Evolutionary conservation across 2,797 vertebrate species (phyloP), one percentile per base, ranked within the genome.

Genomic region (Micrastur ruficollis): DNA sequence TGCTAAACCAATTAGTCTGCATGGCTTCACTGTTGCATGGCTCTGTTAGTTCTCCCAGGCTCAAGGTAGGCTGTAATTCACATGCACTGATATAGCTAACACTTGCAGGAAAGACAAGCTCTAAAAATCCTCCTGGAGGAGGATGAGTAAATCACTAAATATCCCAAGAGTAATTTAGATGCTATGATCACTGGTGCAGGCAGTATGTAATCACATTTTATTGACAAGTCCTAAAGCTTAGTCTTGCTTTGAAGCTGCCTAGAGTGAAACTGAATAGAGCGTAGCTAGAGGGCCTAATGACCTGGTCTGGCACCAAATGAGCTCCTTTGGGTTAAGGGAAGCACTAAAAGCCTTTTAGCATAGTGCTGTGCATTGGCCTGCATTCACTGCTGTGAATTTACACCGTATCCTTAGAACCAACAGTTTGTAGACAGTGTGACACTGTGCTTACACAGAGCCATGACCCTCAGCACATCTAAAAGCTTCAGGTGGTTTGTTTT

Each of bases 151-250:
- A 94, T 95, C 78, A 85, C 73, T 75, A 70, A 79, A 66, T 84
- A 79, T 80, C 92, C 83, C 86, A 70, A 12, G 74, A 93, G 90
- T 85, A 94, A 93, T 82, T 89, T 76, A 92, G 81, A 90, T 90
- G 81, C 81, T 85, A 3, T 40, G 83, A 94, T 95, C 78, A 73
- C 42, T 73, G 86, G 47, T 91, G 92, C 95, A 80, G 78, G 74
- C 62, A 66, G 50, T 71, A 76, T 61, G 34, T 86, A 94, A 96
- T 94, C 89, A 73, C 22, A 1, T 86, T 94, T 84, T 96, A 96
- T 85, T 92, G 95, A 73, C 93, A 93, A 10, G 34, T 86, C 63
- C 86, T 93, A 52, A 93, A 96, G 90, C 93, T 95, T 81, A 66
- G 46, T 59, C 47, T 93, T 81, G 38, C 90, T 88, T 66, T 38